A percentile compares a stretch with the other conserved stretches of the same genome.
Evolutionary conservation across 1,140 invertebrate species (phyloP).

Genomic region (Trichomalopsis sarcophagae): DNA sequence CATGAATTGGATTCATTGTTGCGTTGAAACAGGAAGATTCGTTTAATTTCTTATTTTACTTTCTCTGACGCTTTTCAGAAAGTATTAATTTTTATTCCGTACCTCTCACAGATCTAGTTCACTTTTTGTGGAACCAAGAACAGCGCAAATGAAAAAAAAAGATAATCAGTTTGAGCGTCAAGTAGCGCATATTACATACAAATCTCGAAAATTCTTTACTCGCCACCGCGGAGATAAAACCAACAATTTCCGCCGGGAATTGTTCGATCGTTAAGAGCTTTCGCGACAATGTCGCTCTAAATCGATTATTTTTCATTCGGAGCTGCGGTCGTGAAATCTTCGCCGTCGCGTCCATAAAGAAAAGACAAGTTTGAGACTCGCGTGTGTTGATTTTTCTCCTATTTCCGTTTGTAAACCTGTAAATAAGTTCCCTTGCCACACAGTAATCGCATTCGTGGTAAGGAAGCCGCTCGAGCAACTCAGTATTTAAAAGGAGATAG

Average conservation of each 20-base stretch:
- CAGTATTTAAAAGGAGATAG: neutral
- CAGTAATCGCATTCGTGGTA: neutral
- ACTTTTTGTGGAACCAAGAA: neutral
- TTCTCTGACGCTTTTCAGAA: neutral
- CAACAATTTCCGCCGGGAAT: neutral
- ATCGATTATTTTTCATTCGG: conserved; percentile 28
- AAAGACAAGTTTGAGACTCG: neutral
- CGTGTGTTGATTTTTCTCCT: neutral
- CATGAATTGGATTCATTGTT: too few species aligned
- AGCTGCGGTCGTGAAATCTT: neutral
- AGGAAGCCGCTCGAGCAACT: neutral
- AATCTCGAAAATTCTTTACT: neutral
- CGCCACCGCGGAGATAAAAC: neutral
- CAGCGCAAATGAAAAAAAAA: neutral
- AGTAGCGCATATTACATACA: too few species aligned
- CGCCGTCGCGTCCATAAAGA: neutral
- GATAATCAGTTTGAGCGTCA: neutral
- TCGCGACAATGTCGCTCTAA: neutral
- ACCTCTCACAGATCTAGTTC: neutral
- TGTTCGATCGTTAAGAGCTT: neutral
- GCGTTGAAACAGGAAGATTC: too few species aligned
- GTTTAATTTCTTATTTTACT: neutral
- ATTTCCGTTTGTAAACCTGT: neutral
- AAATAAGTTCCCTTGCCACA: neutral
- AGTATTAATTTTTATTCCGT: neutral